Evolutionary conservation across 2,113 vertebrate species (phyloP).

Genomic region (Toxotes chatareus): DNA sequence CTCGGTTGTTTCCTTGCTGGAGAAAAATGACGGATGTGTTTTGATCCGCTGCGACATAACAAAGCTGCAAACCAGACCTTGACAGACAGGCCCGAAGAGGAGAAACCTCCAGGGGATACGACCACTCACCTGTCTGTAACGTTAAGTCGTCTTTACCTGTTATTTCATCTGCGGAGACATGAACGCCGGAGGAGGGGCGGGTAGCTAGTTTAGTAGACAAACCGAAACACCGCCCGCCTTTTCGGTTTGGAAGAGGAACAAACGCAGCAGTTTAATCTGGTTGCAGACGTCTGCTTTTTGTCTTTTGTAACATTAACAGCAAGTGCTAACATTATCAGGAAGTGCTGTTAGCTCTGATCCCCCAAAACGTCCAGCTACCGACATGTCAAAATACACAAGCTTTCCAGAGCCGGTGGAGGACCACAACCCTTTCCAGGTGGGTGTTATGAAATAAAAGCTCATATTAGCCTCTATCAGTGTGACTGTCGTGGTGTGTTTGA

Average conservation of each 20-base stretch:
- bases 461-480: not conserved
- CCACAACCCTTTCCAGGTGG: constrained; percentile 86
- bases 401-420: constrained; percentile 81
- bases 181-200: constrained; percentile 33
- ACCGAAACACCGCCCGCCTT: not conserved
- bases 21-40: not conserved
- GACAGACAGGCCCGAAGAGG: not conserved
- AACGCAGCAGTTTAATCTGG: constrained; percentile 16
- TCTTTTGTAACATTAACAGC: not conserved
- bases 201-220: constrained; percentile 8
- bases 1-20: constrained; percentile 34
- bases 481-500: not conserved
- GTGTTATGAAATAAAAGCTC: constrained; percentile 23
- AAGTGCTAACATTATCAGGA: constrained; percentile 28
- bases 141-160: not conserved
- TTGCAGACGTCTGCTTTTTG: not conserved
- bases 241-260: not conserved
- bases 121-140: not conserved
- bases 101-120: not conserved
- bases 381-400: constrained; percentile 82
- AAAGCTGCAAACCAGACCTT: too few species aligned
- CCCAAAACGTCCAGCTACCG: not conserved
- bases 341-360: constrained; percentile 11
- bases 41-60: not conserved
- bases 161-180: constrained; percentile 22